A percentile compares a stretch with the other conserved stretches of the same genome.
phyloP scores from a whole-genome alignment of 2,797 vertebrate genomes.

The Taeniopygia guttata region DNA sequence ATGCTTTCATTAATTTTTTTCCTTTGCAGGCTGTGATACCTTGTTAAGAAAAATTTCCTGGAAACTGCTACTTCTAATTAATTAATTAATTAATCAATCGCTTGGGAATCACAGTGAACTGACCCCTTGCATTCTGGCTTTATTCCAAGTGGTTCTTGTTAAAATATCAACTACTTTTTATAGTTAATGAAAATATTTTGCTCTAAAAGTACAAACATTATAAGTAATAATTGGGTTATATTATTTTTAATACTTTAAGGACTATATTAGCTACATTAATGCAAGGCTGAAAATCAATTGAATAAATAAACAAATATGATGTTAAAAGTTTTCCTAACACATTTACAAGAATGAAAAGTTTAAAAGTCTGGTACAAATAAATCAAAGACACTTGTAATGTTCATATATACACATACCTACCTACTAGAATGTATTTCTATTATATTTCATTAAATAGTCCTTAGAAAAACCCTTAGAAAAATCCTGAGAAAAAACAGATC shows the following conservation, averaged over 20 bases:
- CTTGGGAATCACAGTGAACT: background rate
- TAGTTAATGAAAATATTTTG: background rate
- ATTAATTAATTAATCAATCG: background rate
- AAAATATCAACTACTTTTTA: background rate
- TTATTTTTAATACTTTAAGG: background rate
- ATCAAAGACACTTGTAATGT: background rate
- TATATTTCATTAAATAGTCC: background rate
- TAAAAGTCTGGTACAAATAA: background rate
- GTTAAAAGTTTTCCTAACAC: background rate
- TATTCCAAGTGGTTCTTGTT: background rate
- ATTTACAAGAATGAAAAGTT: background rate
- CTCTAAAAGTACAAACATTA: background rate
- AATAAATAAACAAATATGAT: background rate
- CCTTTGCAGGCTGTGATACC: conserved; percentile 19
- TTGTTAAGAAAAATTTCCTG: conserved; percentile 23
- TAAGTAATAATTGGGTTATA: background rate
- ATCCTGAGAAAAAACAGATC: background rate
- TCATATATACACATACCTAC: background rate
- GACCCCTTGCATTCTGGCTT: background rate
- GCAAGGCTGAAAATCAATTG: background rate
- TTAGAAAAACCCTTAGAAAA: background rate
- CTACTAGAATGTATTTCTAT: background rate
- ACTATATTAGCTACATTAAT: background rate
- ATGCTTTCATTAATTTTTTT: conserved; percentile 1
- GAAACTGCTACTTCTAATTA: background rate